phyloP scores from a whole-genome alignment of 2,113 vertebrate genomes.

The Barnardius zonarius region DNA sequence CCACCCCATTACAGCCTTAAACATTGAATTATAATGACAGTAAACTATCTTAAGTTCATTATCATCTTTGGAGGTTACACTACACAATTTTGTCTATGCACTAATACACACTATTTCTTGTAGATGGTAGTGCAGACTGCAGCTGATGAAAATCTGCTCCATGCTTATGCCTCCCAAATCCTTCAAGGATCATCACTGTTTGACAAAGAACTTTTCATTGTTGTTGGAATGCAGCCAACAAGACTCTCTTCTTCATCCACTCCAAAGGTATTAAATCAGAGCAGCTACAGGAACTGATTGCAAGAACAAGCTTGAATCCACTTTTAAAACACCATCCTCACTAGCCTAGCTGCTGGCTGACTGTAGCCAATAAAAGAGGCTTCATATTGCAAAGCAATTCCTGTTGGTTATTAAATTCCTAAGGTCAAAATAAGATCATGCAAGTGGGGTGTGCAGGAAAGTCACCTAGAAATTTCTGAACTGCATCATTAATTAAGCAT shows the following conservation, averaged over 20 bases:
- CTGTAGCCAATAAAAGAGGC: background rate
- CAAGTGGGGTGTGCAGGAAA: background rate
- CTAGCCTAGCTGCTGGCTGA: background rate
- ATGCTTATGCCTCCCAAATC: background rate
- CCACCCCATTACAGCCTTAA: background rate
- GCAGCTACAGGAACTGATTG: background rate
- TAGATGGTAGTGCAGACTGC: background rate
- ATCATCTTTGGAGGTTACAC: background rate
- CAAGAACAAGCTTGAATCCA: background rate
- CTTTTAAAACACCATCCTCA: background rate
- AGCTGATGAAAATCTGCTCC: background rate
- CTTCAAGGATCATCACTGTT: background rate
- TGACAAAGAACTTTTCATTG: background rate
- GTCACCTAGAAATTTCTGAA: background rate
- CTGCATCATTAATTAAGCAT: background rate
- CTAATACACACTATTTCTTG: background rate
- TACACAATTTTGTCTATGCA: background rate
- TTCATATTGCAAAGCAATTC: background rate
- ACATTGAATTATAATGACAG: background rate
- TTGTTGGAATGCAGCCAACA: background rate
- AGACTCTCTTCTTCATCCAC: background rate
- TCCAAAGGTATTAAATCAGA: background rate
- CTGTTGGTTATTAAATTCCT: background rate
- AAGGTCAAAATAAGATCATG: background rate
- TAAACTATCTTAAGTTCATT: background rate